These are phyloP conservation scores for Agrilus planipennis DNA, from an alignment of 1,140 invertebrate genomes.

Conservation along the genomic window DNA sequence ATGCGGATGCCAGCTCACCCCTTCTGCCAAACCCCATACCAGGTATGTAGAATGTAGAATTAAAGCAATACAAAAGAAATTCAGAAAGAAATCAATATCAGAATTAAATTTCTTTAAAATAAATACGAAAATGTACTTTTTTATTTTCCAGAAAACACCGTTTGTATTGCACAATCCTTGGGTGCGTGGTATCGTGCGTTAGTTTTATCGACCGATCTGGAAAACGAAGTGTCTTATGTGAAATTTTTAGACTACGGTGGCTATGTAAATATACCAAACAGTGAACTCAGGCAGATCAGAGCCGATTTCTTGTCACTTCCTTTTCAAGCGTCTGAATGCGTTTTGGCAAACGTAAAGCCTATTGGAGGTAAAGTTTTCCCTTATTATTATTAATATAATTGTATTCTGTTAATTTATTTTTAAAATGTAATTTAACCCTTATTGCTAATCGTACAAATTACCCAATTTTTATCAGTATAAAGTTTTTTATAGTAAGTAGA, in stretches of 20 bases:
- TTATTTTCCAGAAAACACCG: slow-evolving; percentile 58
- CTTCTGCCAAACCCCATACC: slow-evolving; percentile 47
- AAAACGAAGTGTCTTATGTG: slow-evolving; percentile 60
- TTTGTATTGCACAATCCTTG: slow-evolving; percentile 74
- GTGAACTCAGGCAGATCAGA: slow-evolving; percentile 73
- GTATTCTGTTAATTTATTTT: too few relatives aligned
- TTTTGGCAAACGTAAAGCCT: slow-evolving; percentile 78
- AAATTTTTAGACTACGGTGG: slow-evolving; percentile 92
- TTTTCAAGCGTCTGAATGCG: slow-evolving; percentile 92
- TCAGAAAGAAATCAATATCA: too few relatives aligned
- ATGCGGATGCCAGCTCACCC: slow-evolving; percentile 50
- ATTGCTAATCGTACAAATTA: too few relatives aligned
- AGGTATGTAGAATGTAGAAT: slow-evolving; percentile 35
- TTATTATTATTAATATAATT: too few relatives aligned
- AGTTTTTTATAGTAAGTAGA: too few relatives aligned
- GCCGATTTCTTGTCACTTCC: slow-evolving; percentile 86
- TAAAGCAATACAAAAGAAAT: slow-evolving; percentile 6
- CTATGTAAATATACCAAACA: slow-evolving; percentile 63
- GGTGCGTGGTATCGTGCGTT: slow-evolving; percentile 82
- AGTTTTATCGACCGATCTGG: slow-evolving; percentile 58
- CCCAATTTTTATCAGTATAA: too few relatives aligned
- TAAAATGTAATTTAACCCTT: too few relatives aligned
- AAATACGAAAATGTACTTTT: background rate
- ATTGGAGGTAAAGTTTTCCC: slow-evolving; percentile 63
- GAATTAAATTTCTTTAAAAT: too few relatives aligned